Evolutionary conservation across 2,113 vertebrate species (phyloP), one percentile per base, ranked within the genome.

Genomic region (Corythaixoides concolor): DNA sequence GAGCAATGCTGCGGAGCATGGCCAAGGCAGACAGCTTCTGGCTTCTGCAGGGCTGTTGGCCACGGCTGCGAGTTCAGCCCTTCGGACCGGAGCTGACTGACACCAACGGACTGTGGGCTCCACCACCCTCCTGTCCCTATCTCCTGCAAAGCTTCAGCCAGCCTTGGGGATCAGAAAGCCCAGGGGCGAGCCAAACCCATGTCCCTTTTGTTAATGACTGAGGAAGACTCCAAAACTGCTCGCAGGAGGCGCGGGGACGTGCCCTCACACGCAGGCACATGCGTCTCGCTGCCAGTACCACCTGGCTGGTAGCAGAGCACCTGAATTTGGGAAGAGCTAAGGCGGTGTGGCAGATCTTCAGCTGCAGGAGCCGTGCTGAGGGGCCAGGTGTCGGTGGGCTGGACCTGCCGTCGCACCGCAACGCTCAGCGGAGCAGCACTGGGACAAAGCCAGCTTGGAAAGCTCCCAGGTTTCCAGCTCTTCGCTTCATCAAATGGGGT

Each of bases 341-440:
- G 84, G 4, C 26, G 24, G 77, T 20, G 64, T 2, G 30, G 70
- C 84, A 78, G 91, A 73, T 23, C 89, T 23, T 35, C 68, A 56
- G n/a, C 82, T 26, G 90, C 92, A 88, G 96, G 88, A 95, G 85
- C 96, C 85, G 0, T 85, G 91, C 95, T 91, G 79, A 88, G 95
- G 89, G 85, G 85, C 85, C 88, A 93, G 86, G 95, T 93, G 92
- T 80, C 80, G 3, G 4, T 39, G 88, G 90, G 88, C 88, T 5
- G 55, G 82, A 37, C 78, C 83, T 87, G 83, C 88, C 47, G 4
- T 17, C 1, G 58, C 77, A 41, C 73, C 4, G 8, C 78, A 43
- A 13, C 5, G 12, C 92, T 72, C 8, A 1, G 23, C 1, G 0
- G 66, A 95, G 85, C 12, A 1, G 79, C 85, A 39, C 9, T 75